These are phyloP conservation scores for Notothenia coriiceps DNA, from an alignment of 2,113 vertebrate species.

Conservation along the genomic window DNA sequence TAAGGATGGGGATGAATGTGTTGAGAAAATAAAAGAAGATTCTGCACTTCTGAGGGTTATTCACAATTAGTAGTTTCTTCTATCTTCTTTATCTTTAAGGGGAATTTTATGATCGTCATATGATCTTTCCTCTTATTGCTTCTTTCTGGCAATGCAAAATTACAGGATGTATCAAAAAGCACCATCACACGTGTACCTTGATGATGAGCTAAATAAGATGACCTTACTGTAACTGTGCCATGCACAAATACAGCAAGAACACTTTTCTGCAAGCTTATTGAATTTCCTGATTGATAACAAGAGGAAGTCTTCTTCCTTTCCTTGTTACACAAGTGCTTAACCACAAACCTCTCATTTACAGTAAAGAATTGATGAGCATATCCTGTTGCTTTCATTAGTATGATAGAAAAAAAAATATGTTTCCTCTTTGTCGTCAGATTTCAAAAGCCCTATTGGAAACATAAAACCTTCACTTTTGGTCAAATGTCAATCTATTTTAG, in stretches of 20 bases:
- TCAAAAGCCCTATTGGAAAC: background rate
- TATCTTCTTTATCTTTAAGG: background rate
- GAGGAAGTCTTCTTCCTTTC: constrained; percentile 69
- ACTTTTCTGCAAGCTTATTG: constrained; percentile 52
- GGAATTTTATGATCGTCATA: background rate
- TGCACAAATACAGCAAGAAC: constrained; percentile 41
- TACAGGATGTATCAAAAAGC: background rate
- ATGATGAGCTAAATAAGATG: background rate
- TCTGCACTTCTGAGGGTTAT: constrained; percentile 15
- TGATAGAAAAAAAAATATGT: background rate
- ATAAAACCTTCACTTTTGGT: background rate
- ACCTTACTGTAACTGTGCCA: background rate
- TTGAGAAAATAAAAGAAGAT: constrained; percentile 24
- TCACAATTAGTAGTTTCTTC: background rate
- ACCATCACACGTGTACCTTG: background rate
- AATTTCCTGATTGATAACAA: constrained; percentile 71
- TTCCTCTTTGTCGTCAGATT: background rate
- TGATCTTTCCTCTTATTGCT: background rate
- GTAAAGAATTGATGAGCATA: background rate
- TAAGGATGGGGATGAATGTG: constrained; percentile 34
- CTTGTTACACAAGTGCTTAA: constrained; percentile 46
- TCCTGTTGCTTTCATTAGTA: background rate
- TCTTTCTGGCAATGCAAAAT: background rate
- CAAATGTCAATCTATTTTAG: background rate
- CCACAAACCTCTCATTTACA: constrained; percentile 23